Evolutionary conservation across 1,140 invertebrate species (phyloP), one percentile per base, ranked within the genome.

Genomic region (Pogonomyrmex barbatus): DNA sequence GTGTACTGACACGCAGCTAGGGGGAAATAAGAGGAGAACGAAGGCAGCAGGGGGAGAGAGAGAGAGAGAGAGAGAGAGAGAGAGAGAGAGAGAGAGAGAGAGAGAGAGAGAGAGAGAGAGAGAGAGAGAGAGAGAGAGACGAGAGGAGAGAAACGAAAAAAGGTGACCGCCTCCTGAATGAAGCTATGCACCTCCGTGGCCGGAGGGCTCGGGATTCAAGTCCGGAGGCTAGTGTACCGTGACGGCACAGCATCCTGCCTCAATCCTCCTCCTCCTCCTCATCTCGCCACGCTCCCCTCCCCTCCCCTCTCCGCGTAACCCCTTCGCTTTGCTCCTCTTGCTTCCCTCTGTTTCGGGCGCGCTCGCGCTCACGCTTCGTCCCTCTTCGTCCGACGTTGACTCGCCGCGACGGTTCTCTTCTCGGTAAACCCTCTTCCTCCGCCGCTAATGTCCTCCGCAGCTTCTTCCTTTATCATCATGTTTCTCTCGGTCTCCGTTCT

Each of bases 191-290:
- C 76, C 84, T 88, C 87, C 88, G 89, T 92, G 88, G 91, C 93
- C 92, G 89, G 92, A 94, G 93, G 93, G 91, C 89, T 86, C 88
- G 90, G 91, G 92, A 94, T 93, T 93, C 93, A 93, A 93, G 93
- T 93, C 93, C 92, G 90, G 92, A 92, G 93, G 91, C 93, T 92
- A 94, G 93, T 93, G 91, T 94, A 93, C 93, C 93, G 92, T 94
- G 93, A 94, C 93, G 93, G 91, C 90, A 88, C 92, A 93, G 92
- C 93, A 94, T 93, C 91, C 91, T 91, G 88, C 68, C 81, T 75
- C 68, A 56, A 52, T 81, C 78, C 75, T 62, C 33, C 79, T 36
- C 36, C 52, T 58, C 67, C 56, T 79, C 78, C 56, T 77, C 54
- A 54, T 68, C 52, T 56, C 85, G 62, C 71, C 56, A 5, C 76